Evolutionary conservation across 1,140 invertebrate species (phyloP).

Genomic region (Sesamia nonagrioides): DNA sequence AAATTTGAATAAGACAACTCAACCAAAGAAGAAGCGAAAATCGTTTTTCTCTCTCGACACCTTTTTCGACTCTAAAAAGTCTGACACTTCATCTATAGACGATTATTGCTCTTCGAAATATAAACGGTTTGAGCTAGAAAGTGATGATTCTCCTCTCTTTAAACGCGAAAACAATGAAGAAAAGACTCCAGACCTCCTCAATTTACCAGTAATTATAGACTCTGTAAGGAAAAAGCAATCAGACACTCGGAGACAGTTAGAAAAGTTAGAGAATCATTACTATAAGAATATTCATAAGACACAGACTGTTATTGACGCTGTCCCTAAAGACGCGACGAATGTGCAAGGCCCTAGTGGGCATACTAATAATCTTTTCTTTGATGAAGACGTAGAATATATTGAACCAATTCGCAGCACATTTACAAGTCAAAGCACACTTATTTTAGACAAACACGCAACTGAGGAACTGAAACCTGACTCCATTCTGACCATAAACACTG

Average conservation of each 20-base stretch:
- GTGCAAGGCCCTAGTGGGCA: conserved; percentile 76
- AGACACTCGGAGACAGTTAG: conserved; percentile 81
- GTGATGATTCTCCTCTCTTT: conserved; percentile 85
- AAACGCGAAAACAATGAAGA: conserved; percentile 68
- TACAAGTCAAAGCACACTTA: conserved; percentile 83
- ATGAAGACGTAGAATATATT: conserved; percentile 84
- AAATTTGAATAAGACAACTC: conserved; percentile 77
- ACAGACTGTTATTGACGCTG: conserved; percentile 78
- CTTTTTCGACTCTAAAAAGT: conserved; percentile 85
- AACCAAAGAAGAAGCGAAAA: conserved; percentile 84
- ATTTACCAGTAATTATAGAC: conserved; percentile 83
- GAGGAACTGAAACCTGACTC: conserved; percentile 73
- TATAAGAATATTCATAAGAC: conserved; percentile 80
- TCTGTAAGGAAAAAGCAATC: conserved; percentile 81
- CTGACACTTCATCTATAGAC: conserved; percentile 84
- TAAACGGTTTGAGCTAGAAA: conserved; percentile 85
- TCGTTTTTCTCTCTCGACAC: conserved; percentile 86
- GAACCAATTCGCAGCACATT: conserved; percentile 83
- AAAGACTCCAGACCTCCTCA: conserved; percentile 83
- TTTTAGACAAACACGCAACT: conserved; percentile 74
- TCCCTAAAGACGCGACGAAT: conserved; percentile 81
- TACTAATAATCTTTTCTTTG: conserved; percentile 78
- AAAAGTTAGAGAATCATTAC: conserved; percentile 85
- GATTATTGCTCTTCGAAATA: conserved; percentile 87
- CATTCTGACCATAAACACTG: conserved; percentile 77